Conservation (phyloP, 2,113 vertebrate genomes). For the Campylomormyrus tamandua region DNA sequence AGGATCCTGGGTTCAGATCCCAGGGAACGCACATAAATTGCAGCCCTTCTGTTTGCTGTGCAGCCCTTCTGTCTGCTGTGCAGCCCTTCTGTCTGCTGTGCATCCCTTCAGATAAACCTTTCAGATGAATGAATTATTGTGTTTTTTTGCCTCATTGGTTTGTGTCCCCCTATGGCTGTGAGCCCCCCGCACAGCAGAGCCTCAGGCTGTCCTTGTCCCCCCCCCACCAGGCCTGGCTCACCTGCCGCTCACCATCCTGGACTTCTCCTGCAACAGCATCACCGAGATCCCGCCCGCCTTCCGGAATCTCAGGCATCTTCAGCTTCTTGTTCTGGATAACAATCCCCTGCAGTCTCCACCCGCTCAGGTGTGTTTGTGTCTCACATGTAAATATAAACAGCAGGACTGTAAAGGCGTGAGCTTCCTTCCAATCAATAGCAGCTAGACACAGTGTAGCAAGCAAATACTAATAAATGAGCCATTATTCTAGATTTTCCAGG, state of each 20-base stretch:
- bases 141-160: not conserved
- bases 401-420: not conserved
- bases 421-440: not conserved
- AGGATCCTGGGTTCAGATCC: not conserved
- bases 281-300: constrained; percentile 89
- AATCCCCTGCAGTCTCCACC: constrained; percentile 96
- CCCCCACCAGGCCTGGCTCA: constrained; percentile 75
- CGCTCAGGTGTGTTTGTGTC: constrained; percentile 73
- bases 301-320: constrained; percentile 84
- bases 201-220: not conserved
- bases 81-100: not conserved
- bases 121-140: not conserved
- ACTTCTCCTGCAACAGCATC: constrained; percentile 98
- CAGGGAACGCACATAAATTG: not conserved
- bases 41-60: not conserved
- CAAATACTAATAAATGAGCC: not conserved
- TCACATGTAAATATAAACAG: not conserved
- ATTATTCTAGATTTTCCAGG: not conserved
- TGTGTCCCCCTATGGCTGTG: not conserved
- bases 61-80: not conserved
- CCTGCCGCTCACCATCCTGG: constrained; percentile 86
- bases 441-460: not conserved
- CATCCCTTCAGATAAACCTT: not conserved
- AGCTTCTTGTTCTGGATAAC: constrained; percentile 90
- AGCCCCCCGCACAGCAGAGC: not conserved